Conservation (phyloP, 2,888 invertebrate species). For the Xestia c-nigrum region DNA sequence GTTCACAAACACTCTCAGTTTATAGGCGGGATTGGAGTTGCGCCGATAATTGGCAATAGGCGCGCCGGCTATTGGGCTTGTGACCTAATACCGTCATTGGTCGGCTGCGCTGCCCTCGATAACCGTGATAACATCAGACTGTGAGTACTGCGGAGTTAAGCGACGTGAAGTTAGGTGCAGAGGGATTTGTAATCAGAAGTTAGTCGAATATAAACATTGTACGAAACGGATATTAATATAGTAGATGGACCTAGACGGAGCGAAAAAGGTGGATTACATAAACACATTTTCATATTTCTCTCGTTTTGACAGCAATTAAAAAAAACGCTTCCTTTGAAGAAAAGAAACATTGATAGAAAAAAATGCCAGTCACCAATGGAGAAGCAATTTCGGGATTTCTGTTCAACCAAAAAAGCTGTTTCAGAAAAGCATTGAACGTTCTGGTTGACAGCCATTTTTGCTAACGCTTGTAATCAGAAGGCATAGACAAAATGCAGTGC, state of each 20-base stretch:
- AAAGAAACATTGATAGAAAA: not conserved
- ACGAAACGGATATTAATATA: slow-evolving; percentile 6
- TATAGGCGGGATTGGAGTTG: slow-evolving; percentile 35
- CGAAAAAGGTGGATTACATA: not conserved
- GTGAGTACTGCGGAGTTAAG: slow-evolving; percentile 9
- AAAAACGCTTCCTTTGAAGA: not conserved
- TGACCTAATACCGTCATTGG: slow-evolving; percentile 55
- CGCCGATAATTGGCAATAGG: slow-evolving; percentile 56
- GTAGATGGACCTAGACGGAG: not conserved
- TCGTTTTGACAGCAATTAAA: not conserved
- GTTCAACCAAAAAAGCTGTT: not conserved
- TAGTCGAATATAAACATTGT: not conserved
- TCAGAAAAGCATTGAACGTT: not conserved
- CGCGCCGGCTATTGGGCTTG: slow-evolving; percentile 37
- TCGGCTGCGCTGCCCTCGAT: slow-evolving; percentile 30
- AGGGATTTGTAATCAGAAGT: not conserved
- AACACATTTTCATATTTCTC: not conserved
- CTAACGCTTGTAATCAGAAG: not conserved
- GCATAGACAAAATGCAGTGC: not conserved
- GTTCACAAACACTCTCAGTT: slow-evolving; percentile 22
- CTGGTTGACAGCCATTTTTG: not conserved
- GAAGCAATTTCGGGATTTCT: not conserved
- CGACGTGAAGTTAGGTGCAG: not conserved
- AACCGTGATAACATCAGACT: slow-evolving; percentile 36
- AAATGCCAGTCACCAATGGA: not conserved